These are phyloP conservation scores for Patella vulgata DNA, from an alignment of 1,140 invertebrate species.

Conservation along the genomic window DNA sequence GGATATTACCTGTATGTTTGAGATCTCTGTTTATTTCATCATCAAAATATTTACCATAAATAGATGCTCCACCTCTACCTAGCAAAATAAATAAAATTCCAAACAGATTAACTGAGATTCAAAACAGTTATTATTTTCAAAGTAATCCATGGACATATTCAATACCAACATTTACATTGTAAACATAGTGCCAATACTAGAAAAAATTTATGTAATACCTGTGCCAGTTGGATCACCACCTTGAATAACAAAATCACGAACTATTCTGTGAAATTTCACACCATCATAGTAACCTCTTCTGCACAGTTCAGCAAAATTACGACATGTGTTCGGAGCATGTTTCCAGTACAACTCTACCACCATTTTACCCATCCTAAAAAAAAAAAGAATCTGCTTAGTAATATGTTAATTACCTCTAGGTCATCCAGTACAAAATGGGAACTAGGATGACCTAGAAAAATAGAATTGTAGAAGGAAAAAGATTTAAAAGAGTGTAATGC, in stretches of 20 bases:
- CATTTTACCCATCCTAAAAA: constrained; percentile 89
- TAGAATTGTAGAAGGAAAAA: too few species aligned
- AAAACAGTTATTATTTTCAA: too few species aligned
- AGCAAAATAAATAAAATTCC: constrained; percentile 29
- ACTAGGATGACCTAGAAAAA: too few species aligned
- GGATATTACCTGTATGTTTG: constrained; percentile 92
- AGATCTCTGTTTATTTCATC: constrained; percentile 96
- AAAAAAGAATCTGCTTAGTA: constrained; percentile 1
- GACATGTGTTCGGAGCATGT: constrained; percentile 93
- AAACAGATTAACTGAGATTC: too few species aligned
- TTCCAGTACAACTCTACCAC: constrained; percentile 97
- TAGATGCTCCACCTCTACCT: constrained; percentile 92
- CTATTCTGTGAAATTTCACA: constrained; percentile 96
- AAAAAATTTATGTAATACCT: too few species aligned
- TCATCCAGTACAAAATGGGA: too few species aligned
- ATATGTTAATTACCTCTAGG: too few species aligned
- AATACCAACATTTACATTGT: too few species aligned
- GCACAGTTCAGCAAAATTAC: constrained; percentile 95
- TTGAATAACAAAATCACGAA: constrained; percentile 97
- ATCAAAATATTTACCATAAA: constrained; percentile 92
- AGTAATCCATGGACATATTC: too few species aligned
- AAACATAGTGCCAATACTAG: too few species aligned
- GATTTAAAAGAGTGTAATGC: too few species aligned
- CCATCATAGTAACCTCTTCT: constrained; percentile 95
- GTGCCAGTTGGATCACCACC: constrained; percentile 91